Evolutionary conservation across 2,113 vertebrate genomes (phyloP), one percentile per base, ranked within the genome.

Genomic region (Entelurus aequoreus): DNA sequence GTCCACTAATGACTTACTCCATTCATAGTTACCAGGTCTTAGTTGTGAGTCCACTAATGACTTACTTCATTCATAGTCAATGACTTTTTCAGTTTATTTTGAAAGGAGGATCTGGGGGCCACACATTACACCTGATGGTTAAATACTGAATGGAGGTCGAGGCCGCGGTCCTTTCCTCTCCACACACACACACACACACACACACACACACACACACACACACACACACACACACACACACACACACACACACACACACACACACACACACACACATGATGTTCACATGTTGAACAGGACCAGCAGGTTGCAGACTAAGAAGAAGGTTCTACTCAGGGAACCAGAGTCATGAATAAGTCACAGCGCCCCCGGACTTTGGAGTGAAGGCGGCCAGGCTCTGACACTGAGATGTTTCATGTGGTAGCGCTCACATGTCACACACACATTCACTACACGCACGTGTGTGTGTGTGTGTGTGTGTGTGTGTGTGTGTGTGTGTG

Each of bases 241-340:
- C 19, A 19, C 19, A 19, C 19, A 19, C 19, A 19, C 28, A 28
- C 28, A 28, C 28, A 81, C 82, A 88, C 84, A 80, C 77, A 51
- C 79, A 79, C 76, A 76, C 82, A 85, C 82, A 81, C 82, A 87
- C 84, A 80, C 75, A 48, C 76, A 10, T 50, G 36, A 48, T 90
- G 80, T 90, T 90, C 88, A 90, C 78, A 85, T 89, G 89, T 89
- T 89, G 88, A 90, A 88, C 79, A 88, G 82, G 74, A 81, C 48
- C 77, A 80, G 83, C n/a, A 53, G 71, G 76, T 66, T 69, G 74
- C 66, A 70, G 69, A 46, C 42, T 11, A 12, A 12, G 42, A 9
- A 46, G 12, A 46, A 46, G 42, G 42, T 46, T 46, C 42, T 12
- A 71, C 76, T 5, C 28, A 12, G 65, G 60, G 81, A 67, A 83